Conservation (phyloP, 1,140 invertebrate genomes). For the Brachionus manjavacas region DNA sequence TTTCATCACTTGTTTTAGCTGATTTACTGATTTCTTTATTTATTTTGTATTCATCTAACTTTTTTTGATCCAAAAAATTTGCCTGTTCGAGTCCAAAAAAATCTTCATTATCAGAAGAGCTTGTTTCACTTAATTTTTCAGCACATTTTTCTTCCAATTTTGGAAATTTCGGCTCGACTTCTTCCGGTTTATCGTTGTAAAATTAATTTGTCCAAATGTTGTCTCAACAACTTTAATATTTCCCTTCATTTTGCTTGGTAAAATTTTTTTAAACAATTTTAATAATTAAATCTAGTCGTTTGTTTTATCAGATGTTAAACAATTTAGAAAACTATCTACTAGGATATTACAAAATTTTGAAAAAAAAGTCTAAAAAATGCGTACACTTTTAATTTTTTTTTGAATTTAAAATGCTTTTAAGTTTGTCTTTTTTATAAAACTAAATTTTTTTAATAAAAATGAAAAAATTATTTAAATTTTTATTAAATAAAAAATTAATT, state of each 20-base stretch:
- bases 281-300: too few species aligned
- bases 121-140: not conserved
- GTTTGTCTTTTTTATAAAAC: not conserved
- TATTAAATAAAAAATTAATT: not conserved
- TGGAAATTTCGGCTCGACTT: not conserved
- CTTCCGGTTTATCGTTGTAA: not conserved
- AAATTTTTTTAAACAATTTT: not conserved
- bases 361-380: too few species aligned
- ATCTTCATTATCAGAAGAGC: not conserved
- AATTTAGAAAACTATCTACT: too few species aligned
- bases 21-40: constrained; percentile 13
- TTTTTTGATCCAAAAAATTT: constrained; percentile 18
- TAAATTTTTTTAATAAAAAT: not conserved
- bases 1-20: not conserved
- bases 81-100: not conserved
- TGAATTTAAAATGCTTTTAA: not conserved
- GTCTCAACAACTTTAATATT: not conserved
- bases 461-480: not conserved
- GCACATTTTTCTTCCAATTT: not conserved
- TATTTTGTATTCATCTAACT: not conserved
- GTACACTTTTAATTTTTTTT: too few species aligned
- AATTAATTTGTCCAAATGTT: constrained; percentile 37
- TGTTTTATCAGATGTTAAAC: too few species aligned
- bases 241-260: not conserved
- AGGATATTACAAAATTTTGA: too few species aligned